Evolutionary conservation across 2,113 vertebrate genomes (phyloP), one percentile per base, ranked within the genome.

Genomic region (Pycnonotus jocosus): DNA sequence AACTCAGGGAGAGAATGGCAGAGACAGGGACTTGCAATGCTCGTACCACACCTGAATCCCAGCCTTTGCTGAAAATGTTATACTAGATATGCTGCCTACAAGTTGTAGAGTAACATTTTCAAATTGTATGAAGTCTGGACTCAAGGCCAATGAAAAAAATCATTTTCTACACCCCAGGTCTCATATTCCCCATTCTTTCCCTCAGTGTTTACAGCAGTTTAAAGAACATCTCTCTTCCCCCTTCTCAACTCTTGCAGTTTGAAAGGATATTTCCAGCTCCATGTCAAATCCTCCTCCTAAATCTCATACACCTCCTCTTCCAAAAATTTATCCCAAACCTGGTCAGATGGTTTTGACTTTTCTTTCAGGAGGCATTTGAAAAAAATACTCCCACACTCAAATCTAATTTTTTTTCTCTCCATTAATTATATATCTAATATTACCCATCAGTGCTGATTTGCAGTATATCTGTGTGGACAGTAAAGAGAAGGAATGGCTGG

Each of bases 391-490:
- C 18, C 42, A 45, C 24, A 71, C 42, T 40, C 51, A 94, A 79
- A 95, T 70, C 65, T 90, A 96, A 93, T 94, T 90, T 86, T 86
- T 20, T 72, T 71, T 71, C 61, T n/a, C 25, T 54, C 81, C 90
- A 71, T 95, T 96, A 94, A 95, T 97, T 97, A 86, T 62, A 56
- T 95, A 89, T 91, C 93, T 86, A 93, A 81, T 94, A 97, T 83
- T 91, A 95, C 15, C 58, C 74, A 70, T 45, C 35, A 73, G 51
- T 76, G 68, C 80, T 97, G 94, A 96, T 91, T 92, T 96, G 81
- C 89, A 94, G 23, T 82, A 87, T 83, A 53, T 57, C 45, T 83
- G 25, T 82, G 71, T 74, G 65, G 33, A 93, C 35, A 20, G 7
- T 48, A 66, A 81, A 56, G 21, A 82, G 22, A 78, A 87, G 57